Evolutionary conservation across 2,113 vertebrate species (phyloP), one percentile per base, ranked within the genome.

Genomic region (Melanocharis versteri): DNA sequence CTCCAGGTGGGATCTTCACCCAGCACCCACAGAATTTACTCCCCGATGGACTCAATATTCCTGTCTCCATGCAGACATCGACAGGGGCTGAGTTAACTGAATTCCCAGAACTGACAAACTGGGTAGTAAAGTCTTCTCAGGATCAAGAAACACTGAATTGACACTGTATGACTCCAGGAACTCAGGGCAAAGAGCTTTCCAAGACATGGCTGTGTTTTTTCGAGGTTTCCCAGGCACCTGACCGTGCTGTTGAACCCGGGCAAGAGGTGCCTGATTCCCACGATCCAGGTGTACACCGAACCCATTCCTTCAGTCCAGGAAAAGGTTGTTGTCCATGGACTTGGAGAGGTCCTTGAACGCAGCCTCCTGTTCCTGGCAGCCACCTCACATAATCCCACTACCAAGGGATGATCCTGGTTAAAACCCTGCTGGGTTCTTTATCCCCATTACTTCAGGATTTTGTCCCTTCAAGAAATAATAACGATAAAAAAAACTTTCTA

Each of bases 381-480:
- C 50, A 33, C 60, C 47, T 66, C 26, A 6, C 23, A 48, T 31
- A 66, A 78, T 71, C 60, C 68, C 56, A 54, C 22, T 56, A 1
- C 0, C 3, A 3, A 66, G 35, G 39, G 71, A 66, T 73, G 71
- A 95, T 83, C 53, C 70, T 72, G 35, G 19, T 79, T 76, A 75
- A 90, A 97, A 79, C 33, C n/a, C 40, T 75, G 21, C 33, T 75
- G 30, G 48, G 60, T 42, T 82, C 58, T 87, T 93, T 60, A 80
- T 68, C 47, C 45, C 64, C 58, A 44, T 88, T 70, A 88, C 45
- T 93, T 88, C 83, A 70, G 31, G n/a, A 65, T 77, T 88, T 88
- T 12, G 7, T 92, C 60, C 54, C 62, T 65, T 80, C 50, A 83
- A 83, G 45, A 62, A 83, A 48, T 27, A 51, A 37, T 9, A 51